Evolutionary conservation across 2,888 invertebrate species (phyloP), one percentile per base, ranked within the genome.

Genomic region (Laspeyria flexula): DNA sequence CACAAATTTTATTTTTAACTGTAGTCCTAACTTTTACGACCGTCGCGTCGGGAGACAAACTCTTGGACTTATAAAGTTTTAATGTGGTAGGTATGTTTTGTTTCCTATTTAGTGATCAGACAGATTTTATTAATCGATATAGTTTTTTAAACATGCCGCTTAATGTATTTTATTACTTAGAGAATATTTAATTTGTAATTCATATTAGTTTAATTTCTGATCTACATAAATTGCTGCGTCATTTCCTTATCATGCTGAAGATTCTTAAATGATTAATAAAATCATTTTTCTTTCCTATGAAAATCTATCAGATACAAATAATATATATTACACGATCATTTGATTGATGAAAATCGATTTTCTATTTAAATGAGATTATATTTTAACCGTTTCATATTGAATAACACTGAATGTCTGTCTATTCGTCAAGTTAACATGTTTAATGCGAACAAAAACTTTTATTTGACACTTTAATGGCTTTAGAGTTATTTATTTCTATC

Each of bases 401-500:
- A 21, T 21, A 11, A 18, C 16, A 35, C 7, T 18, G n/a, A 16
- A 21, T 21, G 11, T 12, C 11, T 16, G 6, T 21, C 37, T 6
- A 34, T 15, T 34, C 10, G 12, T 11, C 21, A 12, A 37, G n/a
- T 37, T 21, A 21, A 11, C 5, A 21, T 12, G 18, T 21, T 37
- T 11, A 21, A 37, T 10, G 5, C 6, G 9, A 11, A n/a, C 7
- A 21, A 41, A 33, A 55, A 47, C 15, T 52, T 55, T 50, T 30
- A 43, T 47, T 52, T 47, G 55, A 51, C 56, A 53, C 16, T 47
- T 59, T 62, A 55, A 68, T 68, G 48, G 34, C 16, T 48, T 38
- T 29, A 16, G 0, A 39, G 44, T 52, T 49, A 67, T 56, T 56
- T 58, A 63, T 47, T 21, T 51, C 13, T 47, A 18, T 51, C 13